These are phyloP conservation scores for Eremobia ochroleuca DNA, from an alignment of 2,888 invertebrate genomes.

Conservation along the genomic window DNA sequence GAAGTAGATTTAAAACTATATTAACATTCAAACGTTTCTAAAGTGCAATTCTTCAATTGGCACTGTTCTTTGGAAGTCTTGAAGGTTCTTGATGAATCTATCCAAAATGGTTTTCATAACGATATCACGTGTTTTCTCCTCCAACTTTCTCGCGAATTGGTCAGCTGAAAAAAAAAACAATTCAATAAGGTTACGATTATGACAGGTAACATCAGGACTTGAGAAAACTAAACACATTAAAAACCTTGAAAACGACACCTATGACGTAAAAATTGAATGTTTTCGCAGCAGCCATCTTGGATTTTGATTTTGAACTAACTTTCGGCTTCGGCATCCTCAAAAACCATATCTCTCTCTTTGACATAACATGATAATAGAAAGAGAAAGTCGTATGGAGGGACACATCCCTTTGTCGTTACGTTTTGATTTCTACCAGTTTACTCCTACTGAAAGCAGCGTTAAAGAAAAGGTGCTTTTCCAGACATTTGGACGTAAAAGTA, in stretches of 20 bases:
- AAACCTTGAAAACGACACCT: not conserved
- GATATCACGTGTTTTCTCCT: slow-evolving; percentile 23
- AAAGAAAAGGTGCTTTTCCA: not conserved
- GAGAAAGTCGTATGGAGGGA: too few species aligned
- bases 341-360: not conserved
- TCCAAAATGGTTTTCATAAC: slow-evolving; percentile 27
- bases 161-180: slow-evolving; percentile 19
- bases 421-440: too few species aligned
- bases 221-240: not conserved
- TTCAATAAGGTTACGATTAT: too few species aligned
- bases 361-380: too few species aligned
- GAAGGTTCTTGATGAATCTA: slow-evolving; percentile 23
- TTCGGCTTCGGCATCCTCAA: not conserved
- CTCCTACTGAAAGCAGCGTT: too few species aligned
- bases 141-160: slow-evolving; percentile 8
- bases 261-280: not conserved
- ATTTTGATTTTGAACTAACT: too few species aligned
- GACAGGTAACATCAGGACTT: too few species aligned
- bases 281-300: not conserved
- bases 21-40: slow-evolving; percentile 25
- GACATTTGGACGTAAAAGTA: not conserved
- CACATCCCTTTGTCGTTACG: too few species aligned
- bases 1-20: not conserved
- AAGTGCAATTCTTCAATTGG: slow-evolving; percentile 42
- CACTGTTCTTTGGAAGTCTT: slow-evolving; percentile 32